A percentile compares a stretch with the other conserved stretches of the same genome.
phyloP scores from a whole-genome alignment of 2,888 invertebrate genomes.

The Clostera curtula region DNA sequence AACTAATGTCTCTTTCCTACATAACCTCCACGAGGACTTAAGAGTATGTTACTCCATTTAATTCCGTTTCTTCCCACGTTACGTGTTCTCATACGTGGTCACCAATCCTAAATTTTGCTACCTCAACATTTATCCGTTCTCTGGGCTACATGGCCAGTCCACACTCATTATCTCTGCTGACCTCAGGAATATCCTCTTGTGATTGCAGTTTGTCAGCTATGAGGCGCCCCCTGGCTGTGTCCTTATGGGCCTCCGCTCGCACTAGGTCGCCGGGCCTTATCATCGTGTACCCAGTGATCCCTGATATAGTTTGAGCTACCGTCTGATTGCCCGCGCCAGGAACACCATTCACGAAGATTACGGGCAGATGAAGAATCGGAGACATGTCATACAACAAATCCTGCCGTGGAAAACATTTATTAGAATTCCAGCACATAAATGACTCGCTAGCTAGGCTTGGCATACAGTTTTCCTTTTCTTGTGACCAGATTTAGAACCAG shows the following conservation, averaged over 20 bases:
- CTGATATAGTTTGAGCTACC: slow-evolving; percentile 60
- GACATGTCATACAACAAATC: slow-evolving; percentile 59
- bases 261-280: slow-evolving; percentile 67
- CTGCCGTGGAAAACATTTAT: slow-evolving; percentile 15
- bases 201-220: slow-evolving; percentile 62
- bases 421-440: background rate
- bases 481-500: no score
- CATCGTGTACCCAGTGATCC: slow-evolving; percentile 62
- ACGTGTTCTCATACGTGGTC: no score
- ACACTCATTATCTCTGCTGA: no score
- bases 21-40: no score
- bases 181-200: slow-evolving; percentile 61
- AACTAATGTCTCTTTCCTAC: no score
- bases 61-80: no score
- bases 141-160: no score
- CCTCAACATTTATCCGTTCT: no score
- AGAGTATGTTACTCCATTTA: no score
- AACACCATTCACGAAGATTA: slow-evolving; percentile 68
- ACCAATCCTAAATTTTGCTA: no score
- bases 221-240: slow-evolving; percentile 63
- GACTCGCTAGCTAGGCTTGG: no score
- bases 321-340: slow-evolving; percentile 69
- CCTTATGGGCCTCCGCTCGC: slow-evolving; percentile 56
- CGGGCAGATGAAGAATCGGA: slow-evolving; percentile 58
- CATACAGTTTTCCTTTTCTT: no score